Evolutionary conservation across 2,113 vertebrate species (phyloP).

Genomic region (Coptodon bakossiorum): DNA sequence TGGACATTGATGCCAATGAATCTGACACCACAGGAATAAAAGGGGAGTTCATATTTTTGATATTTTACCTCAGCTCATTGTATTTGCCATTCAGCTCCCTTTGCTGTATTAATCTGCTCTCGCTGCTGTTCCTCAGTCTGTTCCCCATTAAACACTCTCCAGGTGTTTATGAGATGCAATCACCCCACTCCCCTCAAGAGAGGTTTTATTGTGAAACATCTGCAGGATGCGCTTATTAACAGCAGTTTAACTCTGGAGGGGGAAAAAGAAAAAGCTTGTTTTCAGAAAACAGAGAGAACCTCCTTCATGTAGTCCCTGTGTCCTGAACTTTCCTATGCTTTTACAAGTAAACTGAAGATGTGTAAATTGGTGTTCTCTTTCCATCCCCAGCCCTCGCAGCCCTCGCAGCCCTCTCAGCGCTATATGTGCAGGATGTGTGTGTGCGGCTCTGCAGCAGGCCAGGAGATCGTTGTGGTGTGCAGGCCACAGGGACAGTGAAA

Average conservation of each 20-base stretch:
- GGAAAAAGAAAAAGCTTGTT: background rate
- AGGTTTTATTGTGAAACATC: constrained; percentile 5
- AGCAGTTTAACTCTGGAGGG: background rate
- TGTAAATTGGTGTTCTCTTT: background rate
- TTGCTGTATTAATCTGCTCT: background rate
- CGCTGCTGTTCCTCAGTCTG: background rate
- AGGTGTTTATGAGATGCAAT: constrained; percentile 12
- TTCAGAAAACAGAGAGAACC: background rate
- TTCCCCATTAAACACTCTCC: constrained; percentile 15
- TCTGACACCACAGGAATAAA: background rate
- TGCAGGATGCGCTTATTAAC: background rate
- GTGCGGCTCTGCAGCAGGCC: constrained; percentile 15
- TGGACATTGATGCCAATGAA: background rate
- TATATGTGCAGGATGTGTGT: background rate
- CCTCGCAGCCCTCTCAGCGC: background rate
- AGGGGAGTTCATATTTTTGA: background rate
- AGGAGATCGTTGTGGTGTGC: constrained; percentile 60
- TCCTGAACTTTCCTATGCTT: background rate
- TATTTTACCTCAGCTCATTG: background rate
- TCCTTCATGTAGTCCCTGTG: background rate
- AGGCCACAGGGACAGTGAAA: constrained; percentile 88
- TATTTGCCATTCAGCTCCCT: background rate
- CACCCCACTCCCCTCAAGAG: background rate
- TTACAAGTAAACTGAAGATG: background rate
- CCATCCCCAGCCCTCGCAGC: background rate